Evolutionary conservation across 2,888 invertebrate species (phyloP).

Genomic region (Drosophila cognata): DNA sequence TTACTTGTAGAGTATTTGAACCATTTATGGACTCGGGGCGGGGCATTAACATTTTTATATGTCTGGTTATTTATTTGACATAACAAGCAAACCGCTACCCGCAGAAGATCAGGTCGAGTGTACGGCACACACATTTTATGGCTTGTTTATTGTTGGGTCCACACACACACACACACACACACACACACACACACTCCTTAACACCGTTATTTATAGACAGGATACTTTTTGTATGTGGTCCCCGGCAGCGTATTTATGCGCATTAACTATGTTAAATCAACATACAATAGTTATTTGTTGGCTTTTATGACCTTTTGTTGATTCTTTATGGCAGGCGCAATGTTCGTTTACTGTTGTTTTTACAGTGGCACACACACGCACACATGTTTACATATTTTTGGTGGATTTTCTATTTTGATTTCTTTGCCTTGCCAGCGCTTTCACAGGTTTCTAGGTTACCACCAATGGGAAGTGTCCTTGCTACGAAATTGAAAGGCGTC

Average conservation of each 20-base stretch:
- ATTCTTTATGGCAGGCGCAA: constrained; percentile 54
- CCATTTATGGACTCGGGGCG: constrained; percentile 14
- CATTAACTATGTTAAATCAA: constrained; percentile 76
- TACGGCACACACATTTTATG: constrained; percentile 66
- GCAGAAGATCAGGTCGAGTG: constrained; percentile 39
- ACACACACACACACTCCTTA: constrained; percentile 1
- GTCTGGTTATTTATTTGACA: constrained; percentile 62
- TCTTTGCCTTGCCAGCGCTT: constrained; percentile 23
- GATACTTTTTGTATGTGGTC: constrained; percentile 28
- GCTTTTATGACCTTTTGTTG: constrained; percentile 68
- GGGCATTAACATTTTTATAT: constrained; percentile 30
- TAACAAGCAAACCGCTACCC: constrained; percentile 46
- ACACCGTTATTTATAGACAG: constrained; percentile 15
- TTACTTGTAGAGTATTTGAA: constrained; percentile 23
- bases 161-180: too few relatives aligned
- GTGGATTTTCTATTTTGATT: constrained; percentile 4
- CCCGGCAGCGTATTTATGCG: constrained; percentile 55
- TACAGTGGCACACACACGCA: constrained; percentile 10
- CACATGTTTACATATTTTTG: constrained; percentile 11
- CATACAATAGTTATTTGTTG: constrained; percentile 64
- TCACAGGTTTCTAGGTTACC: constrained; percentile 43
- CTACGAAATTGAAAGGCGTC: constrained; percentile 54
- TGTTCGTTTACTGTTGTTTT: constrained; percentile 38
- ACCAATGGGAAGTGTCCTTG: constrained; percentile 63
- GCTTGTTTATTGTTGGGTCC: constrained; percentile 69